Evolutionary conservation across 1,140 invertebrate genomes (phyloP), one percentile per base, ranked within the genome.

Genomic region (Drosophila micromelanica): DNA sequence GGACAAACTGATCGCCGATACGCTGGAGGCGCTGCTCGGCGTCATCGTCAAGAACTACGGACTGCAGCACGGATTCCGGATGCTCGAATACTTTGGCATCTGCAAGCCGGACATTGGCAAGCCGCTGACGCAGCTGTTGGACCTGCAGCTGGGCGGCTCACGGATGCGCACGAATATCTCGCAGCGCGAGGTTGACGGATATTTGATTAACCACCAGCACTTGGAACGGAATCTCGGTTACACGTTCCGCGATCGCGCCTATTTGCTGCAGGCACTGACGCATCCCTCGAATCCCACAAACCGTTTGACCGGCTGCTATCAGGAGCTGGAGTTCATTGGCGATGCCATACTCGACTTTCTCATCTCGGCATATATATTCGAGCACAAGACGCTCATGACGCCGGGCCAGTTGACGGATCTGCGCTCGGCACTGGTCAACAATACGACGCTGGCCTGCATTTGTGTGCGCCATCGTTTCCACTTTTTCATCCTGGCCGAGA

Each of bases 281-380:
- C 98, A 99, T 93, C 95, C 98, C 0, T 98, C 97, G 0, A 98
- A 96, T 93, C 95, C 95, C 48, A 94, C 95, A 8, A 98, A 99
- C 92, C 94, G 94, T 5, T 91, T 97, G 15, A 99, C 98, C 0
- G 95, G 96, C 76, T 98, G 97, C 89, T 99, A 99, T 92, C 97
- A 99, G 91, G 94, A 98, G 48, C 92, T 99, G 7, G 98, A 99
- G 92, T 99, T 99, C 92, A 93, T 99, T 4, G 98, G 98, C 20
- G 98, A 99, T 94, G 98, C 98, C 4, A 95, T 99, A 38, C 93
- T 99, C 38, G 98, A 99, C 93, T 98, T 98, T 92, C 93, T 99
- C 0, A 96, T 99, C 5, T 98, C 98, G 0, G 93, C 95, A 11
- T 95, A 97, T 79, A 95, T 99, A 48, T 99, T 95, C 89, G 96